Conservation (phyloP, 2,888 invertebrate genomes). For the Diarsia brunnea region DNA sequence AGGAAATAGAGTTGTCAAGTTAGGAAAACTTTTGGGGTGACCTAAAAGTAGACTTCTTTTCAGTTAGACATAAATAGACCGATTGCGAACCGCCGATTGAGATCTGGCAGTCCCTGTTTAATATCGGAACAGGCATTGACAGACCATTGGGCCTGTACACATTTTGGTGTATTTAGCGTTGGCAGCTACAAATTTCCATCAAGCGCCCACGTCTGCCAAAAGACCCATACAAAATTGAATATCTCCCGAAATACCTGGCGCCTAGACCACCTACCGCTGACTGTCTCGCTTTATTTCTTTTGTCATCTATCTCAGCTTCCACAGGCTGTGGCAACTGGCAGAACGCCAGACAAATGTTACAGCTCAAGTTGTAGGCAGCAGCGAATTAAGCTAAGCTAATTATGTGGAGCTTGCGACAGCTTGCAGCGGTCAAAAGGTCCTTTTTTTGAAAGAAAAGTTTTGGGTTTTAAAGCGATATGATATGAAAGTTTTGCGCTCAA, state of each 20-base stretch:
- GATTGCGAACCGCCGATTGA: not conserved
- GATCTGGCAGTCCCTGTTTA: not conserved
- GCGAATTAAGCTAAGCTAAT: slow-evolving; percentile 67
- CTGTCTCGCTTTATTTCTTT: slow-evolving; percentile 78
- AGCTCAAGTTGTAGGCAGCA: slow-evolving; percentile 63
- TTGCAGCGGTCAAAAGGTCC: slow-evolving; percentile 28
- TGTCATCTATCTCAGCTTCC: slow-evolving; percentile 78
- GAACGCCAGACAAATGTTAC: slow-evolving; percentile 70
- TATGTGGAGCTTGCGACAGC: slow-evolving; percentile 44
- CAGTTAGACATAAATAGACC: too few species aligned
- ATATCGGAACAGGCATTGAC: not conserved
- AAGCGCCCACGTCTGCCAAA: not conserved
- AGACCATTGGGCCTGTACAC: too few species aligned
- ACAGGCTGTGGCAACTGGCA: slow-evolving; percentile 78
- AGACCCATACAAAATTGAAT: slow-evolving; percentile 28
- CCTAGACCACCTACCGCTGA: slow-evolving; percentile 60
- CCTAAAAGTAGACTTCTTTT: not conserved
- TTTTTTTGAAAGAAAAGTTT: slow-evolving; percentile 38
- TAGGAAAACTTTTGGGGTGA: not conserved
- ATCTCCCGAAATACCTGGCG: slow-evolving; percentile 33
- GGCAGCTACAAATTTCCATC: not conserved
- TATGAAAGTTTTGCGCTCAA: not conserved
- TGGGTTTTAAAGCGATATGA: slow-evolving; percentile 17
- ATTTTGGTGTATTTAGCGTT: too few species aligned
- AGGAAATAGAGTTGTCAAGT: not conserved